phyloP scores from a whole-genome alignment of 2,797 vertebrate species.

The Gambelia wislizenii region DNA sequence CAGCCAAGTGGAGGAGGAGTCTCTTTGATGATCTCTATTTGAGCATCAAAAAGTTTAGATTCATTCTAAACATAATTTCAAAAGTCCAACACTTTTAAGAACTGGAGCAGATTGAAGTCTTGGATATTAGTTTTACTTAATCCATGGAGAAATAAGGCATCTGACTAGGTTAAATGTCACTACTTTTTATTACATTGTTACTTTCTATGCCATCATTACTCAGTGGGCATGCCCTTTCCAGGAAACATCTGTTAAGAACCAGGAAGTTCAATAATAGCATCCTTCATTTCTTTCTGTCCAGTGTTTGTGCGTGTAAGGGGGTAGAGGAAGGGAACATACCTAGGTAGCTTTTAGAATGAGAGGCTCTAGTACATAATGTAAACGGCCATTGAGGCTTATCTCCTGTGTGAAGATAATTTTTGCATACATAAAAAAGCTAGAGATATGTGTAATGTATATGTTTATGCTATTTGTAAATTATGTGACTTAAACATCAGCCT shows the following conservation, averaged over 20 bases:
- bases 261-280: background rate
- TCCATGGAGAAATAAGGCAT: background rate
- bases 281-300: constrained; percentile 1
- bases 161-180: constrained; percentile 18
- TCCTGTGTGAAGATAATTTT: background rate
- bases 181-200: background rate
- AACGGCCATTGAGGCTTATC: rapidly evolving
- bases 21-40: background rate
- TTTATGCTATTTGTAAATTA: background rate
- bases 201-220: background rate
- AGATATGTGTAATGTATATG: background rate
- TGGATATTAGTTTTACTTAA: background rate
- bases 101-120: background rate
- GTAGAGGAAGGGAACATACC: background rate
- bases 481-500: background rate
- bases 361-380: background rate
- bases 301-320: background rate
- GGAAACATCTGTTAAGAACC: constrained; percentile 6
- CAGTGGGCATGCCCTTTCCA: background rate
- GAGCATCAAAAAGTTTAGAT: background rate
- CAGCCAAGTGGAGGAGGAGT: too few relatives aligned
- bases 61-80: background rate
- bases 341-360: background rate
- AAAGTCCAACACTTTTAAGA: background rate
- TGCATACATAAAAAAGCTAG: background rate